Conservation (phyloP, 2,797 vertebrate genomes). For the Halcyon chelicuti region DNA sequence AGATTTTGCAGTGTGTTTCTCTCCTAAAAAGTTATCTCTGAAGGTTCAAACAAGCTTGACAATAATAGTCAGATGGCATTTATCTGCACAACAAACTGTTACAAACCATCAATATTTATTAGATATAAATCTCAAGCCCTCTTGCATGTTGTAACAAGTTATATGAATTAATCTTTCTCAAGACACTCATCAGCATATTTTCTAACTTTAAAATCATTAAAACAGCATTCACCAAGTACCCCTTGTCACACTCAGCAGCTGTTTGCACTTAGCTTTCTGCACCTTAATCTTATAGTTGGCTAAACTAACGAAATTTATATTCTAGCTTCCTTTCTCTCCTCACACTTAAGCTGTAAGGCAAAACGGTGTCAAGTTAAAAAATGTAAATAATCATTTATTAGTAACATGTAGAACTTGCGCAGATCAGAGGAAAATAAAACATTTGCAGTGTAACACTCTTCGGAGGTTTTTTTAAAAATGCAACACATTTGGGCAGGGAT, state of each 20-base stretch:
- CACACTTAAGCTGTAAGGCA: background rate
- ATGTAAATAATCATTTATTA: background rate
- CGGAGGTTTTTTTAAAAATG: background rate
- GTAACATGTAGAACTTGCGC: background rate
- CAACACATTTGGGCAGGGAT: background rate
- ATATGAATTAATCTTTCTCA: conserved; percentile 39
- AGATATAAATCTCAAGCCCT: conserved; percentile 26
- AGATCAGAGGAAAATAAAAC: background rate
- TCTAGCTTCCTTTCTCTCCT: background rate
- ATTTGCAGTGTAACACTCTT: background rate
- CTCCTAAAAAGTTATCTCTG: background rate
- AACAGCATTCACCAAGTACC: conserved; percentile 1
- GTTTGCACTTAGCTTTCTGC: background rate
- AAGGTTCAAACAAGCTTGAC: conserved; percentile 30
- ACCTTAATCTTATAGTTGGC: background rate
- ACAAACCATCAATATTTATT: conserved; percentile 56
- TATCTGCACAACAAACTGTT: conserved; percentile 47
- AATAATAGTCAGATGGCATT: conserved; percentile 22
- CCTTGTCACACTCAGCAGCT: background rate
- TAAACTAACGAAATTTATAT: background rate
- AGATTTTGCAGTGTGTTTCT: background rate
- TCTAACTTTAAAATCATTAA: conserved; percentile 6
- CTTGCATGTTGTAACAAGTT: conserved; percentile 31
- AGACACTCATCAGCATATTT: conserved; percentile 23
- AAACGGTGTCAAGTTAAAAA: background rate